Evolutionary conservation across 2,797 vertebrate species (phyloP), one percentile per base, ranked within the genome.

Genomic region (Muscicapa comitata): DNA sequence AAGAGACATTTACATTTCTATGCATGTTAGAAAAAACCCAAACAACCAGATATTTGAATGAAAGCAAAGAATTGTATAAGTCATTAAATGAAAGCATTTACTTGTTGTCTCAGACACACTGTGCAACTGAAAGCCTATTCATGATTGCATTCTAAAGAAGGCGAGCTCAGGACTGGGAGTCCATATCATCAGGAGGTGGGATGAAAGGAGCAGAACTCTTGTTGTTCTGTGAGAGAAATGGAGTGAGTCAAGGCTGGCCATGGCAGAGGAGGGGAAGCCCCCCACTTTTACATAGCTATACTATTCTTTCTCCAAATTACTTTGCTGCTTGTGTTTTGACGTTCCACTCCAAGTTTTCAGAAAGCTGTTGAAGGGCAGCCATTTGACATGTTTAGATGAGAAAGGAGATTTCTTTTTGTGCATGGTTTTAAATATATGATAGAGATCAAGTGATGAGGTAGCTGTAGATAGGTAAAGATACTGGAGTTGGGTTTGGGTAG

Each of bases 171-270:
- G 25, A 48, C 29, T 71, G 40, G 43, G 72, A 54, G 58, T 59
- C 14, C 0, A 0, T 59, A 29, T 33, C 21, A 38, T 84, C 29
- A 65, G 8, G 35, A 75, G 13, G 6, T 54, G 17, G 17, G 29
- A 58, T 43, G 25, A 87, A 82, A 68, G 47, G 17, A 81, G 28
- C 6, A 81, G 42, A 75, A 33, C 2, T 79, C n/a, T 59, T 55
- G 21, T 10, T 47, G 24, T 1, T 1, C 4, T 81, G 0, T 24
- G 4, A 1, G 11, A 86, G 51, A 63, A 59, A 21, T 7, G 6
- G 28, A 38, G n/a, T 8, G 16, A 83, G 16, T 13, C 38, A 28
- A 15, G 42, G 14, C 3, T 68, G 77, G 21, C 12, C n/a, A 9
- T 21, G 42, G 25, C 15, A 86, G 29, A 74, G 61, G 43, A 61